These are phyloP conservation scores for Phrynocephalus guinanensis DNA, from an alignment of 2,797 vertebrate species.

Conservation along the genomic window DNA sequence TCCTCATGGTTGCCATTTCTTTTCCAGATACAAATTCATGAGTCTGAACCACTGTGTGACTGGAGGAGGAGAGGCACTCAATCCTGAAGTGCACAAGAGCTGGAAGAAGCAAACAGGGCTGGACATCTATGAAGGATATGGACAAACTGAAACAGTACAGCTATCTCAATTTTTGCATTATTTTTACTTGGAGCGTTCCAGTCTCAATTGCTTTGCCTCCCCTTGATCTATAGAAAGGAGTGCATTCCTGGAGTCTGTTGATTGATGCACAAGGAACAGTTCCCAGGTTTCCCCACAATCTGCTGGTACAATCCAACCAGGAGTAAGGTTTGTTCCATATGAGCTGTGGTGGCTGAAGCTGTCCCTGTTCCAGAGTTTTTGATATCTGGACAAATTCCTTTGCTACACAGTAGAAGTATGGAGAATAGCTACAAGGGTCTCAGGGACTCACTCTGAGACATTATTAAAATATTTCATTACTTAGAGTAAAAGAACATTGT, in stretches of 20 bases:
- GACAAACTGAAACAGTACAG: slow-evolving; percentile 86
- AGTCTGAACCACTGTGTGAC: slow-evolving; percentile 81
- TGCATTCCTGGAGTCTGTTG: background rate
- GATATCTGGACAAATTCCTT: too few relatives aligned
- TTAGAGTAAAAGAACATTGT: too few relatives aligned
- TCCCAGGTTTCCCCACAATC: background rate
- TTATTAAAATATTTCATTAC: too few relatives aligned
- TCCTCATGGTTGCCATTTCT: slow-evolving; percentile 1
- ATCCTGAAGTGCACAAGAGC: slow-evolving; percentile 80
- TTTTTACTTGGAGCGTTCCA: background rate
- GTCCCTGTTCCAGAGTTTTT: background rate
- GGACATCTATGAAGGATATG: slow-evolving; percentile 85
- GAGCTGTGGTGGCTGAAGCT: background rate
- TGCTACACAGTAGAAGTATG: too few relatives aligned
- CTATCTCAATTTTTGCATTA: slow-evolving; percentile 6
- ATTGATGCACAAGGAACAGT: background rate
- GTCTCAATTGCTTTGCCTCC: too few relatives aligned
- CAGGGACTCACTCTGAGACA: too few relatives aligned
- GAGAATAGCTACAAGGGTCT: too few relatives aligned
- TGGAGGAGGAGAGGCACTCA: slow-evolving; percentile 85
- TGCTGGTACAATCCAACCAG: background rate
- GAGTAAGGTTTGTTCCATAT: background rate
- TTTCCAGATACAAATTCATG: slow-evolving; percentile 78
- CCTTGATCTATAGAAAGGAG: background rate
- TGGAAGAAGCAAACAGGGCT: slow-evolving; percentile 84